Conservation (phyloP, 1,140 invertebrate genomes). For the Nilaparvata lugens region DNA sequence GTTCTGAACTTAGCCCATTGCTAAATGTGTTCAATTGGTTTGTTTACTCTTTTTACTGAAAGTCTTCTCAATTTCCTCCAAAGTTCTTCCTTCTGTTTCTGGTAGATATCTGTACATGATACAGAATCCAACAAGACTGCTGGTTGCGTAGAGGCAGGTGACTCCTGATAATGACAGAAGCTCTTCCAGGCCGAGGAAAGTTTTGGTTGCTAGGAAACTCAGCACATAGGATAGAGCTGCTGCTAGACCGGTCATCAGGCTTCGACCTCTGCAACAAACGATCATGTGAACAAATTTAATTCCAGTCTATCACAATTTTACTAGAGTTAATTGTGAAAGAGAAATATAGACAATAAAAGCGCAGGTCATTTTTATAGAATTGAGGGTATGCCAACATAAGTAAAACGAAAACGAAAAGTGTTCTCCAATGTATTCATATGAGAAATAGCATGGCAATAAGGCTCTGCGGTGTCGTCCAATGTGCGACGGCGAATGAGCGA, state of each 20-base stretch:
- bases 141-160: constrained; percentile 21
- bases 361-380: not conserved
- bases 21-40: no score
- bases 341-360: not conserved
- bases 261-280: constrained; percentile 20
- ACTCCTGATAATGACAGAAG: constrained; percentile 18
- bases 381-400: not conserved
- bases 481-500: no score
- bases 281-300: not conserved
- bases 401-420: not conserved
- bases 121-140: constrained; percentile 20
- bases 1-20: no score
- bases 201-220: constrained; percentile 24
- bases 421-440: not conserved
- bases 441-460: not conserved
- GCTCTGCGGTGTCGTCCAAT: no score
- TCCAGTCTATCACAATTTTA: not conserved
- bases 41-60: not conserved
- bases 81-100: constrained; percentile 28
- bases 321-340: not conserved
- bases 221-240: constrained; percentile 26
- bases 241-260: constrained; percentile 24
- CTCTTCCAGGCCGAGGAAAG: constrained; percentile 19
- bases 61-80: constrained; percentile 26
- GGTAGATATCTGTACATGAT: constrained; percentile 25